These are phyloP conservation scores for Lepidocolaptes lacrymiger DNA, from an alignment of 2,797 vertebrate genomes.

Conservation along the genomic window DNA sequence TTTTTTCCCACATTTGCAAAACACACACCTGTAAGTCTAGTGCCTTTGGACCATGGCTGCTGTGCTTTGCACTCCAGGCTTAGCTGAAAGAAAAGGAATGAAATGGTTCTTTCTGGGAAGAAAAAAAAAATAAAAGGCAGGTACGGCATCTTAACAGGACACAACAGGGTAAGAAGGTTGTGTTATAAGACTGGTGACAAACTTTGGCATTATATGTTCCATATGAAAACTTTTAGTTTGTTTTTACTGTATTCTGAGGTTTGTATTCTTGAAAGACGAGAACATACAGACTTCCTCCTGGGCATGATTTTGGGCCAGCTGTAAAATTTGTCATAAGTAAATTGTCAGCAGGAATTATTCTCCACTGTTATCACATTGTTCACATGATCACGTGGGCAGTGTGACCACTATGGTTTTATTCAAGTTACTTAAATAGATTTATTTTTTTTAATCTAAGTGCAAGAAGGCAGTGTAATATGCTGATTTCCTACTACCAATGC, in stretches of 20 bases:
- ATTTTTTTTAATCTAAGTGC: neutral
- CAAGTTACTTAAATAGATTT: neutral
- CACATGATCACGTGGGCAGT: neutral
- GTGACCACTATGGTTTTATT: neutral
- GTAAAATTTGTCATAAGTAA: neutral
- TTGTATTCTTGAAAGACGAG: neutral
- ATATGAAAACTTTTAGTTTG: conserved; percentile 3
- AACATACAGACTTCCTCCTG: neutral
- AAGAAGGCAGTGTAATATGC: neutral
- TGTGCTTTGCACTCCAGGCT: conserved; percentile 1
- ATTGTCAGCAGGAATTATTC: neutral
- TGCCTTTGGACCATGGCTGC: neutral
- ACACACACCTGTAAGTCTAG: conserved; percentile 42
- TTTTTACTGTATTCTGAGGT: conserved; percentile 7
- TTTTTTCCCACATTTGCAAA: conserved; percentile 45
- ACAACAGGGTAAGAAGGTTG: neutral
- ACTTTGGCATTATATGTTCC: neutral
- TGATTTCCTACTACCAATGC: neutral
- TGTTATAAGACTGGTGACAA: neutral
- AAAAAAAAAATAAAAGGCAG: neutral
- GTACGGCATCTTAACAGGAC: conserved; percentile 1
- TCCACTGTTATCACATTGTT: neutral
- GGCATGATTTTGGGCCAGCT: neutral
- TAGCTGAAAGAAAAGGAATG: conserved; percentile 16
- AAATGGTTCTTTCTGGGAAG: neutral